Evolutionary conservation across 2,113 vertebrate species (phyloP).

Genomic region (Takifugu flavidus): DNA sequence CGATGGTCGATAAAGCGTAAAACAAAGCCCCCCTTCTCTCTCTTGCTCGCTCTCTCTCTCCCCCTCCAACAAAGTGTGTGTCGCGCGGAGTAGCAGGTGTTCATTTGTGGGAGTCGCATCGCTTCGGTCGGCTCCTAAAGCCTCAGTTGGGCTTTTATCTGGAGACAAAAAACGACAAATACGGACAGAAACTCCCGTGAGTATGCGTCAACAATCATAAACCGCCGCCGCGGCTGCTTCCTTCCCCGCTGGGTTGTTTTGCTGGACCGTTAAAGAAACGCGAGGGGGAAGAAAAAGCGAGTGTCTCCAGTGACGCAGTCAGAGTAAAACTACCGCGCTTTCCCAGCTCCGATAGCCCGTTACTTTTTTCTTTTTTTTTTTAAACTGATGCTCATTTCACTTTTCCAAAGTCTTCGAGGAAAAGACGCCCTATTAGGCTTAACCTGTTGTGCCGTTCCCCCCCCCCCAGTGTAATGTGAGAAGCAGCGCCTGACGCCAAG

Average conservation of each 20-base stretch:
- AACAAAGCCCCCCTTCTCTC: conserved; percentile 12
- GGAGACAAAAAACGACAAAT: background rate
- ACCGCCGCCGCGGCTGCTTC: background rate
- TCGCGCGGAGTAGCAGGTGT: conserved; percentile 62
- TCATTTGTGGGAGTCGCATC: conserved; percentile 50
- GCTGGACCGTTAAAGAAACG: conserved; percentile 9
- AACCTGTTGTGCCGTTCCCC: conserved; percentile 59
- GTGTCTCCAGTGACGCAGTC: conserved; percentile 44
- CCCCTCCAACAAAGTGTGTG: conserved; percentile 4
- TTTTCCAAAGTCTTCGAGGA: background rate
- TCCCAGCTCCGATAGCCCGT: background rate
- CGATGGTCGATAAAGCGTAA: background rate
- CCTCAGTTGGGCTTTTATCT: conserved; percentile 26
- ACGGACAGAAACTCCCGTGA: conserved; percentile 10
- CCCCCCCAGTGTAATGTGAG: conserved; percentile 37
- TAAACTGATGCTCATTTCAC: background rate
- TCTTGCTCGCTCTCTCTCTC: conserved; percentile 8
- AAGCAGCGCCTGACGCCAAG: conserved; percentile 19
- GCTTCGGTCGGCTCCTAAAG: conserved; percentile 42
- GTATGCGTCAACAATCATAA: conserved; percentile 1
- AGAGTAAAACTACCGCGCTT: conserved; percentile 16
- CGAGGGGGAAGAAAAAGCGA: conserved; percentile 4
- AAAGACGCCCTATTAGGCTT: background rate
- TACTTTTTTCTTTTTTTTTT: conserved; percentile 19
- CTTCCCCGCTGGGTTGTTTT: conserved; percentile 2